These are phyloP conservation scores for Herminia tarsipennalis DNA, from an alignment of 2,888 invertebrate genomes.

Conservation along the genomic window DNA sequence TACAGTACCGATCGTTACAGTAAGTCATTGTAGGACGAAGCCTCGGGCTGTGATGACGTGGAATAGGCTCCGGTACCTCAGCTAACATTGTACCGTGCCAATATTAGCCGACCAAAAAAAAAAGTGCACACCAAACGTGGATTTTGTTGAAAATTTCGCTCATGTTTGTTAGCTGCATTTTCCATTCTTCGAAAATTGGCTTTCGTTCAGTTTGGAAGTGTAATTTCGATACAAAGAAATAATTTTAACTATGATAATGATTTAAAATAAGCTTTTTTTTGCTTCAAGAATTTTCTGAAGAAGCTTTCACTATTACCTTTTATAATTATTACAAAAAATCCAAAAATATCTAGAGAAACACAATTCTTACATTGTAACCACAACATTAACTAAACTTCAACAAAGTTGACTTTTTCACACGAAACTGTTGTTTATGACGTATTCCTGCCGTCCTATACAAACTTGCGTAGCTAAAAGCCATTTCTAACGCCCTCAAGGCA, in stretches of 20 bases:
- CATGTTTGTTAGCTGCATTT: too few species aligned
- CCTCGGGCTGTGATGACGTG: slow-evolving; percentile 25
- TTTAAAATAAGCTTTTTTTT: too few species aligned
- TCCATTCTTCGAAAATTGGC: too few species aligned
- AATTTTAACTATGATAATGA: too few species aligned
- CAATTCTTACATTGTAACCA: neutral
- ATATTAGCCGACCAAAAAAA: too few species aligned
- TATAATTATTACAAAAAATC: too few species aligned
- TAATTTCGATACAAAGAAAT: too few species aligned
- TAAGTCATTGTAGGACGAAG: slow-evolving; percentile 19
- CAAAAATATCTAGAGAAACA: too few species aligned
- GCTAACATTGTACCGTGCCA: neutral
- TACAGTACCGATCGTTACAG: slow-evolving; percentile 4
- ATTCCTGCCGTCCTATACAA: slow-evolving; percentile 19
- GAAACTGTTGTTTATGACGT: slow-evolving; percentile 35
- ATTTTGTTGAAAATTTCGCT: neutral
- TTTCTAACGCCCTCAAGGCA: slow-evolving; percentile 31
- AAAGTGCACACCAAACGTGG: slow-evolving; percentile 4
- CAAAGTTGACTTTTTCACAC: slow-evolving; percentile 25
- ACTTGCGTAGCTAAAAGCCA: slow-evolving; percentile 29
- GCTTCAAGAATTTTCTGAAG: too few species aligned
- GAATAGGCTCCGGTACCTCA: slow-evolving; percentile 6
- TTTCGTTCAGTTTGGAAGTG: too few species aligned
- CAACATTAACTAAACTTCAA: slow-evolving; percentile 4
- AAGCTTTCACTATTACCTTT: neutral